These are phyloP conservation scores for Chloromyia formosa DNA, from an alignment of 2,888 invertebrate species.

Conservation along the genomic window DNA sequence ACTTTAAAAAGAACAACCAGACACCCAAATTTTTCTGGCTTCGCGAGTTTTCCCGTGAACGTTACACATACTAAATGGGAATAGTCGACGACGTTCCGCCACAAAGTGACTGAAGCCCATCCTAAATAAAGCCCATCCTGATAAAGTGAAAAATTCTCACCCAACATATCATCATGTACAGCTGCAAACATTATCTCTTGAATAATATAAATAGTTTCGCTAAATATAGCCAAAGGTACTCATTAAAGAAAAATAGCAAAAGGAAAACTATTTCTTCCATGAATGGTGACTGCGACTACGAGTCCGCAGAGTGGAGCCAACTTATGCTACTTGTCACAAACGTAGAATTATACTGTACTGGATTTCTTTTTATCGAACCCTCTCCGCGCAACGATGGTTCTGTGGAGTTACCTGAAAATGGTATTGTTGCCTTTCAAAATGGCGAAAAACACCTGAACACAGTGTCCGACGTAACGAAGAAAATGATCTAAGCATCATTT, in stretches of 20 bases:
- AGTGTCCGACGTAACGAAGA: background rate
- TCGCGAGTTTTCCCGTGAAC: no score
- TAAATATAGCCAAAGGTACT: constrained; percentile 34
- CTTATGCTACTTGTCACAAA: background rate
- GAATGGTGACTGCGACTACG: constrained; percentile 2
- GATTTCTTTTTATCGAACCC: background rate
- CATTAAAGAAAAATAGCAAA: constrained; percentile 30
- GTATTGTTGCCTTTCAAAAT: constrained; percentile 25
- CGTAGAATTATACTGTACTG: background rate
- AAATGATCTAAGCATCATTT: background rate
- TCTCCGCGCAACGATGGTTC: background rate
- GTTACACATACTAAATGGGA: no score
- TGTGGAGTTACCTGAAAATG: constrained; percentile 20
- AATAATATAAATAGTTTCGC: constrained; percentile 30
- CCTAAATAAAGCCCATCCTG: no score
- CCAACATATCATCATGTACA: background rate
- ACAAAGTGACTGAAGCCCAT: no score
- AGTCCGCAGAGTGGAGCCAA: background rate
- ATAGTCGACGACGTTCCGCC: no score
- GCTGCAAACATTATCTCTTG: constrained; percentile 23
- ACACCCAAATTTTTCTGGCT: no score
- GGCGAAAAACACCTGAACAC: background rate
- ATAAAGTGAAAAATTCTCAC: constrained; percentile 7
- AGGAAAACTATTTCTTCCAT: constrained; percentile 34
- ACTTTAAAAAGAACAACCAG: no score